A percentile compares a stretch with the other conserved stretches of the same genome.
Evolutionary conservation across 2,113 vertebrate species (phyloP).

Genomic region (Anolis sagrei): DNA sequence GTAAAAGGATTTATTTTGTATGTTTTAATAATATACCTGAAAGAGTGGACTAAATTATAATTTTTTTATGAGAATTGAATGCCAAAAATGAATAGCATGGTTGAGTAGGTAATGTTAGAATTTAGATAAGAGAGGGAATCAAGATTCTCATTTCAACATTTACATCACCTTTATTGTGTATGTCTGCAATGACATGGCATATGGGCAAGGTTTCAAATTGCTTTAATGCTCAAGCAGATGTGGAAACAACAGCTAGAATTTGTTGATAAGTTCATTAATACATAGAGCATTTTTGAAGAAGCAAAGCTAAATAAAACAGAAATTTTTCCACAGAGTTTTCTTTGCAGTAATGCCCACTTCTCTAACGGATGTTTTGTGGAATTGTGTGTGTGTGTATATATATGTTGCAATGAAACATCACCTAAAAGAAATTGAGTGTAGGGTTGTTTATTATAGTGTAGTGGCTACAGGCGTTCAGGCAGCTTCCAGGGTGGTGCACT

Average conservation of each 20-base stretch:
- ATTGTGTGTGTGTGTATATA: too few species aligned
- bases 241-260: slow-evolving; percentile 48
- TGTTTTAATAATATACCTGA: slow-evolving; percentile 51
- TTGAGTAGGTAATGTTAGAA: slow-evolving; percentile 42
- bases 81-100: slow-evolving; percentile 39
- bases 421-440: too few species aligned
- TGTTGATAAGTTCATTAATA: slow-evolving; percentile 37
- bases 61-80: slow-evolving; percentile 56
- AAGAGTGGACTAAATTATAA: slow-evolving; percentile 39
- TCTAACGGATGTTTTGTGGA: background rate
- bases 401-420: background rate
- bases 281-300: slow-evolving; percentile 1
- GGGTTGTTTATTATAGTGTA: too few species aligned
- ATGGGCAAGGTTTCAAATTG: slow-evolving; percentile 49
- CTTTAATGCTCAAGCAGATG: slow-evolving; percentile 53
- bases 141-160: slow-evolving; percentile 52
- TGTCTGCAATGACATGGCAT: slow-evolving; percentile 45
- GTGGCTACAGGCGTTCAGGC: background rate
- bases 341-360: background rate
- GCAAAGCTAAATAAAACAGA: background rate
- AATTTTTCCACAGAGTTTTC: background rate
- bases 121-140: slow-evolving; percentile 49
- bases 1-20: slow-evolving; percentile 56
- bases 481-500: too few species aligned
- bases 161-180: slow-evolving; percentile 54